These are phyloP conservation scores for Oriolus oriolus DNA, from an alignment of 2,113 vertebrate genomes.

Conservation along the genomic window DNA sequence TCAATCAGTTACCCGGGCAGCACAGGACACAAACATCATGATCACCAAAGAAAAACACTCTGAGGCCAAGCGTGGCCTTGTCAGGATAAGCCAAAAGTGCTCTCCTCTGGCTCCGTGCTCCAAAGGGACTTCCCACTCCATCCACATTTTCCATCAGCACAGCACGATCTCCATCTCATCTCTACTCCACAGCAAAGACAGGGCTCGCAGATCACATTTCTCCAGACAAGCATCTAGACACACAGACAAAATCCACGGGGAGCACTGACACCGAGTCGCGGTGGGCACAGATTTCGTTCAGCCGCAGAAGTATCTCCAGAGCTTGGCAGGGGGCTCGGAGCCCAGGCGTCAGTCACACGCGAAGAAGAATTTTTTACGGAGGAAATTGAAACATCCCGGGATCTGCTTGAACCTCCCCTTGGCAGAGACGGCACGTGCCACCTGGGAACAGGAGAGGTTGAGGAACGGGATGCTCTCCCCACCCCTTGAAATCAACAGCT, in stretches of 20 bases:
- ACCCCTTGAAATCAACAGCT: neutral
- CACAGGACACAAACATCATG: neutral
- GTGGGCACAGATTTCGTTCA: rapidly evolving
- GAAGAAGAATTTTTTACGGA: slow-evolving; percentile 89
- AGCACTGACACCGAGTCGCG: rapidly evolving
- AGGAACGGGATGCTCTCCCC: rapidly evolving
- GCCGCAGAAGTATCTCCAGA: rapidly evolving
- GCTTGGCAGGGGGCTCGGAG: rapidly evolving
- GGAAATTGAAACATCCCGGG: slow-evolving; percentile 89
- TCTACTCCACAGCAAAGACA: neutral
- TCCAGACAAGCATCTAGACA: neutral
- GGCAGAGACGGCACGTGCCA: slow-evolving; percentile 82
- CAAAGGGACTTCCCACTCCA: neutral
- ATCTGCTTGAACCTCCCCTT: slow-evolving; percentile 91
- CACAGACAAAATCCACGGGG: neutral
- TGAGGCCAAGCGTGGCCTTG: rapidly evolving
- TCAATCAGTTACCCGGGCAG: neutral
- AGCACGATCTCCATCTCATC: neutral
- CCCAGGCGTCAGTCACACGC: neutral
- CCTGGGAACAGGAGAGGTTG: slow-evolving; percentile 68
- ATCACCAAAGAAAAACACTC: neutral
- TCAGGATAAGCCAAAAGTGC: rapidly evolving
- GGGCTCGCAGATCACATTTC: rapidly evolving
- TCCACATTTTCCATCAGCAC: rapidly evolving
- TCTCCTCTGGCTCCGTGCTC: neutral